Percentiles rank a stretch among this genome's conserved stretches.
Conservation (phyloP, 2,797 vertebrate genomes). For the Typhlichthys subterraneus region DNA sequence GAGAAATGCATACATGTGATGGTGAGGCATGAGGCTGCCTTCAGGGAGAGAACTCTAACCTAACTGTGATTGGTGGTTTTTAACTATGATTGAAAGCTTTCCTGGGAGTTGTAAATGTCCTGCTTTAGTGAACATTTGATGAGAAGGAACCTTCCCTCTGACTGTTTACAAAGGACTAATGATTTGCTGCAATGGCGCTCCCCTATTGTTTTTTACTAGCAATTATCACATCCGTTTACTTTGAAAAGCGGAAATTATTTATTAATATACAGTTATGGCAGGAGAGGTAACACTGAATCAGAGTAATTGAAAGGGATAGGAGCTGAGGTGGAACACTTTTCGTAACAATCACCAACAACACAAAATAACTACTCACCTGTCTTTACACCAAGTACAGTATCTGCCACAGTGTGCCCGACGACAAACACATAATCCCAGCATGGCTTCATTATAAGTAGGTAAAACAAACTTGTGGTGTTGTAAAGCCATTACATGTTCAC, state of each 20-base stretch:
- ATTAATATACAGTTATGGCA: slow-evolving; percentile 67
- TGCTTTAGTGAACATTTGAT: slow-evolving; percentile 65
- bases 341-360: slow-evolving; percentile 16
- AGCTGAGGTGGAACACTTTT: slow-evolving; percentile 30
- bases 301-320: slow-evolving; percentile 67
- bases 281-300: slow-evolving; percentile 66
- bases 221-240: slow-evolving; percentile 63
- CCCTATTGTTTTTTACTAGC: slow-evolving; percentile 86
- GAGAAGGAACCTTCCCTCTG: slow-evolving; percentile 29
- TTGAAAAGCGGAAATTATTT: slow-evolving; percentile 53
- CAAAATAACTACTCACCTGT: slow-evolving; percentile 31
- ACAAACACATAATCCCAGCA: slow-evolving; percentile 21
- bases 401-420: slow-evolving; percentile 38
- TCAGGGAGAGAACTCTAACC: slow-evolving; percentile 50
- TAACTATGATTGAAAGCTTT: slow-evolving; percentile 49
- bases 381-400: slow-evolving; percentile 24
- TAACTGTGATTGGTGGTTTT: slow-evolving; percentile 60
- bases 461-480: slow-evolving; percentile 30
- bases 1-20: slow-evolving; percentile 48
- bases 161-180: slow-evolving; percentile 61
- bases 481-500: slow-evolving; percentile 14
- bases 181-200: slow-evolving; percentile 85
- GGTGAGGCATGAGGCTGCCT: slow-evolving; percentile 48
- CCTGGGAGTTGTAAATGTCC: slow-evolving; percentile 42
- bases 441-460: slow-evolving; percentile 29